Conservation (phyloP, 1,140 invertebrate species). For the Idris sp. region DNA sequence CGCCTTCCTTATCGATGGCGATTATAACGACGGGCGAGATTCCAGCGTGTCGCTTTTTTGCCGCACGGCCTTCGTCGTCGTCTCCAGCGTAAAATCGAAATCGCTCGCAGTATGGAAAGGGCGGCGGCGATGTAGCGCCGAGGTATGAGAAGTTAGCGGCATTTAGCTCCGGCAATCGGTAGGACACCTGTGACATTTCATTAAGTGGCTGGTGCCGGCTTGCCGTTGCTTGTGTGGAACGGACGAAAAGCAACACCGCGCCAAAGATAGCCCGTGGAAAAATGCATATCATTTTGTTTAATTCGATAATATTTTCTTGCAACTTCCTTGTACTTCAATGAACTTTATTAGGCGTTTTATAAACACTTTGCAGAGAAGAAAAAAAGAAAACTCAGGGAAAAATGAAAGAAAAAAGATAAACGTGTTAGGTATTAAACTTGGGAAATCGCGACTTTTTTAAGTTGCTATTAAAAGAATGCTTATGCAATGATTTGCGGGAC, state of each 20-base stretch:
- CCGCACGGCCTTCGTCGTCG: slow-evolving; percentile 42
- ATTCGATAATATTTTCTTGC: slow-evolving; percentile 38
- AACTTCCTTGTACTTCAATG: slow-evolving; percentile 37
- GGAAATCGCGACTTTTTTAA: slow-evolving; percentile 15
- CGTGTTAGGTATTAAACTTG: too few relatives aligned
- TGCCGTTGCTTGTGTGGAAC: slow-evolving; percentile 52
- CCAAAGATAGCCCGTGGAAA: slow-evolving; percentile 45
- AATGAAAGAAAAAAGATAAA: too few relatives aligned
- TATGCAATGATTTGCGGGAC: slow-evolving; percentile 18
- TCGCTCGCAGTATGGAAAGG: slow-evolving; percentile 53
- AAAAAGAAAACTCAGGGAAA: too few relatives aligned
- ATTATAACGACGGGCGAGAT: slow-evolving; percentile 55
- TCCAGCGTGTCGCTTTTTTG: slow-evolving; percentile 52
- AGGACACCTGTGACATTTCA: slow-evolving; percentile 78
- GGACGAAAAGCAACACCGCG: slow-evolving; percentile 51
- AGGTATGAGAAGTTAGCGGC: slow-evolving; percentile 73
- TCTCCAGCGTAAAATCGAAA: slow-evolving; percentile 52
- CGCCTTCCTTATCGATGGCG: slow-evolving; percentile 55
- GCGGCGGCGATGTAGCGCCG: slow-evolving; percentile 58
- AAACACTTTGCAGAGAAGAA: too few relatives aligned
- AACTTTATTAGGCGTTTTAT: slow-evolving; percentile 32
- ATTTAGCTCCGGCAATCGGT: slow-evolving; percentile 73
- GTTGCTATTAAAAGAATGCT: slow-evolving; percentile 6
- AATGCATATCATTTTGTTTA: slow-evolving; percentile 47
- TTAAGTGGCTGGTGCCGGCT: slow-evolving; percentile 70